phyloP scores from a whole-genome alignment of 2,888 invertebrate genomes.

The Trichacis sp. region DNA sequence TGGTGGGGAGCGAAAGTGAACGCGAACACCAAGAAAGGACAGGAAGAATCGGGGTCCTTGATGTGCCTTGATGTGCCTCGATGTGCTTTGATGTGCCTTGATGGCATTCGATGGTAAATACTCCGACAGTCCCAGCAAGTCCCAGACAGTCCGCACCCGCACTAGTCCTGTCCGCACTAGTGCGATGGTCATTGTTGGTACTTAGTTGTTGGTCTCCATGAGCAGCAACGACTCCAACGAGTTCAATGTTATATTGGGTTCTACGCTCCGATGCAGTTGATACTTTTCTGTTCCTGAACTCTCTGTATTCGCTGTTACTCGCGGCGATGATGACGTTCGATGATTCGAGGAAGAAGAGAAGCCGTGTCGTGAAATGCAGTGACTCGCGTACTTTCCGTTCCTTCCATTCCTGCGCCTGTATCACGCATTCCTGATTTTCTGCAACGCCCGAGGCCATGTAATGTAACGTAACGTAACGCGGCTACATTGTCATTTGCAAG shows the following conservation, averaged over 20 bases:
- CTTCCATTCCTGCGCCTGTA: not conserved
- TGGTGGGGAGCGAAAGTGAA: conserved; percentile 63
- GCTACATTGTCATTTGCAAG: not conserved
- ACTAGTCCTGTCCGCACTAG: too few relatives aligned
- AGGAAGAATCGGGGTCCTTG: conserved; percentile 54
- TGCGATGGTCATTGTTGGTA: too few relatives aligned
- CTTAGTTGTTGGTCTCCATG: too few relatives aligned
- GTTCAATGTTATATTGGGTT: not conserved
- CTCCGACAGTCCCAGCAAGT: too few relatives aligned
- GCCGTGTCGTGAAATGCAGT: not conserved
- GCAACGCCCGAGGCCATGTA: conserved; percentile 2
- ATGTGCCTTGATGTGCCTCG: too few relatives aligned
- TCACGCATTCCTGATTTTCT: conserved; percentile 1
- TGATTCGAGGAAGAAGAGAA: not conserved
- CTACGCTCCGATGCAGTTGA: not conserved
- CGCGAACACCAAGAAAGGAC: conserved; percentile 66
- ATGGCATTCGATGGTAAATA: too few relatives aligned
- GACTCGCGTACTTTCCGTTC: not conserved
- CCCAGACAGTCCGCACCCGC: too few relatives aligned
- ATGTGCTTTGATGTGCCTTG: too few relatives aligned
- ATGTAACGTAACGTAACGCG: conserved; percentile 13
- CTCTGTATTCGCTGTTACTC: not conserved
- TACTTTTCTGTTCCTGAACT: not conserved
- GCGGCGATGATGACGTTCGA: too few relatives aligned
- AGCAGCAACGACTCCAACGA: too few relatives aligned